These are phyloP conservation scores for Papilio demoleus DNA, from an alignment of 2,888 invertebrate genomes.

Conservation along the genomic window DNA sequence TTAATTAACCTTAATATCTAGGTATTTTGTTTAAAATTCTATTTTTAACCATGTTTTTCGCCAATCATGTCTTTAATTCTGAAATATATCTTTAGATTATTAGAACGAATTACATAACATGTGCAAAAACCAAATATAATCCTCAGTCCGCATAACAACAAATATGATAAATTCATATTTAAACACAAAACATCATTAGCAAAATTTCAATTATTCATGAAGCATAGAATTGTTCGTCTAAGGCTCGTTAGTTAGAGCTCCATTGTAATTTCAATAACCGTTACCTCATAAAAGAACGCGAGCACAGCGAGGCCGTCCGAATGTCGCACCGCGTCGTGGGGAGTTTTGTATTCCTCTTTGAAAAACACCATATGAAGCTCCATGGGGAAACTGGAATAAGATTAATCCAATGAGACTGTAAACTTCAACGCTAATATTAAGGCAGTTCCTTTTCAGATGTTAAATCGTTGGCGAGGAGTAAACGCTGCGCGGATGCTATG, in stretches of 20 bases:
- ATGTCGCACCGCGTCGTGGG: conserved; percentile 85
- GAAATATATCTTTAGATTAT: not conserved
- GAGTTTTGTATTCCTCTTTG: conserved; percentile 85
- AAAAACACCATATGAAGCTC: conserved; percentile 91
- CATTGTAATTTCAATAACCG: conserved; percentile 20
- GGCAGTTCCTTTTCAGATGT: not conserved
- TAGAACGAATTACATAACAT: not conserved
- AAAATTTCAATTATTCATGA: conserved; percentile 8
- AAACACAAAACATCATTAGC: conserved; percentile 12
- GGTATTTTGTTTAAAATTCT: no score
- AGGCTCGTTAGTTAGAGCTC: conserved; percentile 2
- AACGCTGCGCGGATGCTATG: not conserved
- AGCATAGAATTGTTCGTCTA: not conserved
- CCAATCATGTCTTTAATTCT: not conserved
- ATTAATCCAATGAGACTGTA: not conserved
- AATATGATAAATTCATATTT: not conserved
- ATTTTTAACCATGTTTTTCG: no score
- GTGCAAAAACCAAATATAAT: not conserved
- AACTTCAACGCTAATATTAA: not conserved
- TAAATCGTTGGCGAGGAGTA: not conserved
- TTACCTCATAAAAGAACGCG: conserved; percentile 90
- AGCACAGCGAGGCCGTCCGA: conserved; percentile 90
- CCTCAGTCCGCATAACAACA: not conserved
- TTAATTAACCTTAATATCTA: not conserved
- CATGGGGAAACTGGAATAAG: conserved; percentile 85